These are phyloP conservation scores for Melopsittacus undulatus DNA, from an alignment of 2,797 vertebrate species.

Conservation along the genomic window DNA sequence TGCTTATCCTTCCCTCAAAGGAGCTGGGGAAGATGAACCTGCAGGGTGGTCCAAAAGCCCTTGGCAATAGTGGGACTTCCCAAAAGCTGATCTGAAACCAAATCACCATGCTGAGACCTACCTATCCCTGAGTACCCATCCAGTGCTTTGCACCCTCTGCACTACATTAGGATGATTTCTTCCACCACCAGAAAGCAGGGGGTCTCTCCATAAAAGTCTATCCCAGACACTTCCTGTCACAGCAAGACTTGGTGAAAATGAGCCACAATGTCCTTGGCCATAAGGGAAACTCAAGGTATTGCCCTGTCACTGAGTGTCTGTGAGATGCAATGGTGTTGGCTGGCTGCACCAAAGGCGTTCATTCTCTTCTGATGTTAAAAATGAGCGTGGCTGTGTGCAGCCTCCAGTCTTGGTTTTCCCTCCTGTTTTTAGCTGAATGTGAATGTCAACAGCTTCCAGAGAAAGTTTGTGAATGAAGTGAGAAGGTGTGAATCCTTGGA, in stretches of 20 bases:
- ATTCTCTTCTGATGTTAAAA: not conserved
- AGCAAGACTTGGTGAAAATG: not conserved
- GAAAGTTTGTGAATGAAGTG: conserved; percentile 85
- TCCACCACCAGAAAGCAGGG: not conserved
- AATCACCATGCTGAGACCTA: accelerated
- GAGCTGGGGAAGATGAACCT: not conserved
- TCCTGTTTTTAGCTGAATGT: conserved; percentile 75
- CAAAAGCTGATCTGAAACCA: not conserved
- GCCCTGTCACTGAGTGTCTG: not conserved
- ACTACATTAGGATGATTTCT: not conserved
- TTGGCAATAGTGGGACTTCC: accelerated
- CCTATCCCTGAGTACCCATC: too few relatives aligned
- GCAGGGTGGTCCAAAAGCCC: not conserved
- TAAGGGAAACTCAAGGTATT: not conserved
- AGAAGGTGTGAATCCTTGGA: conserved; percentile 82
- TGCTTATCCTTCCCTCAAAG: not conserved
- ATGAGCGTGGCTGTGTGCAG: accelerated
- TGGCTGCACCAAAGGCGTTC: accelerated
- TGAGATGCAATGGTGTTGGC: not conserved
- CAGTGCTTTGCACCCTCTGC: not conserved
- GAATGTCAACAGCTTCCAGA: conserved; percentile 81
- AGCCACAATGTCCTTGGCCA: not conserved
- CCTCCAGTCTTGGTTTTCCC: conserved; percentile 13
- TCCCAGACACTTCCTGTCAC: not conserved
- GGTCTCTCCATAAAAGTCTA: not conserved